Evolutionary conservation across 2,797 vertebrate genomes (phyloP).

Genomic region (Alcedo atthis): DNA sequence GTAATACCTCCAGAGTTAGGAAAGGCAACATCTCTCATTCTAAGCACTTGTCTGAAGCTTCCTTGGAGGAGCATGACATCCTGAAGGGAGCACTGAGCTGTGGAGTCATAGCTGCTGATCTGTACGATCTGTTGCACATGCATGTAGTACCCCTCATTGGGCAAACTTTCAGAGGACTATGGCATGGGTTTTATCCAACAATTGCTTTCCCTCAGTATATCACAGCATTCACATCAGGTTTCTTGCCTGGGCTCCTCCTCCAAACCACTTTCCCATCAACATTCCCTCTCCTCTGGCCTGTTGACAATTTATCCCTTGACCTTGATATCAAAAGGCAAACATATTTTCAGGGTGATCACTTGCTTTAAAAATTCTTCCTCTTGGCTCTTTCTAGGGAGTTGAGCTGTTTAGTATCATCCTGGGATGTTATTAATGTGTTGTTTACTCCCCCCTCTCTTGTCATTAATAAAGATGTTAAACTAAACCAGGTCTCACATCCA

Average conservation of each 20-base stretch:
- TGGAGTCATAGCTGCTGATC: neutral
- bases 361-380: neutral
- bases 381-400: neutral
- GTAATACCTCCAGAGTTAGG: neutral
- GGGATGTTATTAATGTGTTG: constrained; percentile 64
- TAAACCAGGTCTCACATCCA: constrained; percentile 35
- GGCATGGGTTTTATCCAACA: neutral
- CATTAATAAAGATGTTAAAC: constrained; percentile 70
- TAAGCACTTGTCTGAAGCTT: neutral
- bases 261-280: neutral
- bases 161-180: rapidly evolving
- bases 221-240: neutral
- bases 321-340: neutral
- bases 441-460: constrained; percentile 42
- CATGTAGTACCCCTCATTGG: rapidly evolving
- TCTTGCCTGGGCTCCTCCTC: neutral
- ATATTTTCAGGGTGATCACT: neutral
- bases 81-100: neutral
- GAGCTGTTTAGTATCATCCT: neutral
- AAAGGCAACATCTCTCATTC: neutral
- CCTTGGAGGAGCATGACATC: neutral
- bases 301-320: neutral
- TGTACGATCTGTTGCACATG: rapidly evolving
- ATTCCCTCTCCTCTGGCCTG: neutral
- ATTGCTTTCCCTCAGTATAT: neutral